Conservation (phyloP, 2,888 invertebrate species). For the Ophioninae sp. region DNA sequence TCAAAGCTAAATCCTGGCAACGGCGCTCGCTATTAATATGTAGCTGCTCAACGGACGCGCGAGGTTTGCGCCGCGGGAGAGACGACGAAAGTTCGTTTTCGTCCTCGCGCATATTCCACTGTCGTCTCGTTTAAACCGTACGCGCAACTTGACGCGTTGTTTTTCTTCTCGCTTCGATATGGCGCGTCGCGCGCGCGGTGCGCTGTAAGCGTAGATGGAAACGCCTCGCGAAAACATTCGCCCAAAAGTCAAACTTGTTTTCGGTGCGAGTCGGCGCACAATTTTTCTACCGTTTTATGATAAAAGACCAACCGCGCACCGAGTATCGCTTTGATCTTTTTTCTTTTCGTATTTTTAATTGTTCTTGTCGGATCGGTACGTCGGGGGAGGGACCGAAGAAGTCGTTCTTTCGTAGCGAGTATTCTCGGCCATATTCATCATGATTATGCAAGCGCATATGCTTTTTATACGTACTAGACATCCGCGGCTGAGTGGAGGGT, state of each 20-base stretch:
- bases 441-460: neutral
- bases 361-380: neutral
- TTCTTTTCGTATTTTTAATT: neutral
- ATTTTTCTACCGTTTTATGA: neutral
- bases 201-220: neutral
- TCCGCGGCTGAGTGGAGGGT: neutral
- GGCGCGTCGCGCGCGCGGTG: neutral
- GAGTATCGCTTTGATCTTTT: neutral
- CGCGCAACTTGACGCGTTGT: neutral
- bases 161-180: constrained; percentile 15
- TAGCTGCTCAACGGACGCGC: constrained; percentile 23
- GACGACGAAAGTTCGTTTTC: constrained; percentile 52
- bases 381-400: neutral
- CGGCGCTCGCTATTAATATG: constrained; percentile 52
- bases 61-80: constrained; percentile 49
- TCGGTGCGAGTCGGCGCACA: neutral
- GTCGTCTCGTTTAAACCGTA: neutral
- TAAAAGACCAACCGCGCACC: too few relatives aligned
- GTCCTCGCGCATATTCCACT: constrained; percentile 21
- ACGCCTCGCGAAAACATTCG: neutral
- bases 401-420: neutral
- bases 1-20: constrained; percentile 34
- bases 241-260: neutral
- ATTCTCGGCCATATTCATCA: constrained; percentile 7
- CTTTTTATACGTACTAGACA: neutral